Evolutionary conservation across 92 coral and sea anemone genomes (phyloP).

Genomic region (Phenganax marumi): DNA sequence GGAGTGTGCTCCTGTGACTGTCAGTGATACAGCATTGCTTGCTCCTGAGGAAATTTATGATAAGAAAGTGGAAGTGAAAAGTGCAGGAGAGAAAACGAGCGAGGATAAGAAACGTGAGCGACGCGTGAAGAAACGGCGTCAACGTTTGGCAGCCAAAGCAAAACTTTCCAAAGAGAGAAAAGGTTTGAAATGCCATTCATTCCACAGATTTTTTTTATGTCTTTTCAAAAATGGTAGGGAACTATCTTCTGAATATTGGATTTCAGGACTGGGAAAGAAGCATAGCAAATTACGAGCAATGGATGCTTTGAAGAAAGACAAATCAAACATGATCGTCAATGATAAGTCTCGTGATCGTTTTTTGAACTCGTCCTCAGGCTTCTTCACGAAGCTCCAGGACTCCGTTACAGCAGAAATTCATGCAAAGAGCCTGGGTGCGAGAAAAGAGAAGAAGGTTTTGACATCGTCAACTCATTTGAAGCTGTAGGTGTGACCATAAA

Average conservation of each 20-base stretch:
- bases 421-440: conserved; percentile 58
- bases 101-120: conserved; percentile 84
- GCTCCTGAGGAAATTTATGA: conserved; percentile 95
- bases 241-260: too few species aligned
- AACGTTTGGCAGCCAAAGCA: conserved; percentile 68
- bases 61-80: conserved; percentile 72
- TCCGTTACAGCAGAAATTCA: conserved; percentile 76
- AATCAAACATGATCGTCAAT: conserved; percentile 59
- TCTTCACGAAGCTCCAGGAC: conserved; percentile 88
- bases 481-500: conserved; percentile 39
- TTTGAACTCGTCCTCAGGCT: conserved; percentile 77
- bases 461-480: conserved; percentile 65
- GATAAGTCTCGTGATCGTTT: conserved; percentile 55
- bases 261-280: conserved; percentile 79
- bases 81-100: conserved; percentile 71
- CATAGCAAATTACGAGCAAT: conserved; percentile 76
- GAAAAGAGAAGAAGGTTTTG: conserved; percentile 51
- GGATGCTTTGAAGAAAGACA: conserved; percentile 66
- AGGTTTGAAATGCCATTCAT: conserved; percentile 57
- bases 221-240: too few species aligned
- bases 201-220: not conserved
- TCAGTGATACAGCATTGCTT: conserved; percentile 87
- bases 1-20: conserved; percentile 85
- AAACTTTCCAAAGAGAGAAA: conserved; percentile 65
- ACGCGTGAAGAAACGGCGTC: conserved; percentile 73